These are phyloP conservation scores for Electrona antarctica DNA, from an alignment of 2,113 vertebrate genomes.

Conservation along the genomic window DNA sequence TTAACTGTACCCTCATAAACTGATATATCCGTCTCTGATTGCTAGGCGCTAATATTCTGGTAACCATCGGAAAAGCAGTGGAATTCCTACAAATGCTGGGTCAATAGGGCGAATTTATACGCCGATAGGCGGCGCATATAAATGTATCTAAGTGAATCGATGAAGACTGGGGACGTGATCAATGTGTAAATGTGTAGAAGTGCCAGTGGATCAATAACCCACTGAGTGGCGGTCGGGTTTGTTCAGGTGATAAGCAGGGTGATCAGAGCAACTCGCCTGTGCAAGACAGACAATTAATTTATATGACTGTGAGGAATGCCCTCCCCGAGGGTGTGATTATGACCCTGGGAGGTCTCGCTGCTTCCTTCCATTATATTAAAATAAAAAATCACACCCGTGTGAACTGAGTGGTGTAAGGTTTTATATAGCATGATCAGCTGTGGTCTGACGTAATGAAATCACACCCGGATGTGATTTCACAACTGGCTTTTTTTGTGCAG, in stretches of 20 bases:
- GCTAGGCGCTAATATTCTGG: conserved; percentile 57
- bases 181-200: conserved; percentile 56
- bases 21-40: conserved; percentile 41
- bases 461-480: too few species aligned
- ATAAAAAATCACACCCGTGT: too few species aligned
- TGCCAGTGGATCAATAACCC: conserved; percentile 49
- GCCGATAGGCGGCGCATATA: conserved; percentile 43
- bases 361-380: conserved; percentile 53
- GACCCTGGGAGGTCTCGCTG: conserved; percentile 52
- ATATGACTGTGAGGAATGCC: conserved; percentile 45
- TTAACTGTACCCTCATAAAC: conserved; percentile 33
- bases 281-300: conserved; percentile 57
- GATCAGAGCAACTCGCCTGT: conserved; percentile 50
- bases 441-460: too few species aligned
- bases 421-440: too few species aligned
- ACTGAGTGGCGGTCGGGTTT: conserved; percentile 41
- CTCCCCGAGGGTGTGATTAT: conserved; percentile 65
- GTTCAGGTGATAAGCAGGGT: conserved; percentile 60
- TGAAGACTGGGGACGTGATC: conserved; percentile 45
- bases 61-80: conserved; percentile 50
- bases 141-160: conserved; percentile 60
- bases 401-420: too few species aligned
- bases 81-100: conserved; percentile 67
- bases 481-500: too few species aligned
- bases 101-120: conserved; percentile 64